Base-by-base conservation (phyloP, 1,140 invertebrate species). In the Sycophaga agraensis region DNA sequence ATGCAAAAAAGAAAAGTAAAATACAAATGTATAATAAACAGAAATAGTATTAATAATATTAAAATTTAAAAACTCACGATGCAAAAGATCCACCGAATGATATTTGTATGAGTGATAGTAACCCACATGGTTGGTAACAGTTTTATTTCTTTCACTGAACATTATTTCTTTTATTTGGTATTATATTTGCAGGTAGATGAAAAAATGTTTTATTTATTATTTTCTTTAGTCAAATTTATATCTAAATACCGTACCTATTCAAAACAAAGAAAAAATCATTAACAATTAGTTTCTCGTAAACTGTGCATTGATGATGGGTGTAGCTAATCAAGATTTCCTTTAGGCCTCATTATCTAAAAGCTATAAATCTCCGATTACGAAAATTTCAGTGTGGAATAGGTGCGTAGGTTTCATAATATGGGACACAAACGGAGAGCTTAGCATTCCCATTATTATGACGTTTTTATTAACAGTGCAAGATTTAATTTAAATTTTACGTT, bases 41-140 rank as follows among this genome's bases (percentile, higher is more conserved):
- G 19, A 55, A 55, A 39, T 7, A 28, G 42, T 0, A 31, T 56
- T 17, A 16, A 53, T 24, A 21, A 39, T 21, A 39, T 8, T 39
- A 45, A 54, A 19, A 12, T 35, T 26, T 11, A 39, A 46, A 28
- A 60, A 69, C 70, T 63, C 66, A 69, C 70, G 65, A 19, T 71
- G 65, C 12, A 71, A 45, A 24, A 65, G 56, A 16, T 71, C 67
- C 39, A 71, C 54, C 0, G 70, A 68, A 4, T 71, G 70, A 43
- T 71, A 71, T 40, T 68, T 68, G 54, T 71, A 67, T 8, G 68
- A 65, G 39, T 69, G 70, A 40, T 71, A 69, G 40, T 71, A 71
- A 4, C 66, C 66, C 60, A 70, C 60, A 46, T 67, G 57, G 7
- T 63, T 64, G 4, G 63, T 58, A 4, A 48, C 58, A 22, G 19